Base-by-base conservation (phyloP, 2,113 vertebrate species). In the Larimichthys crocea region DNA sequence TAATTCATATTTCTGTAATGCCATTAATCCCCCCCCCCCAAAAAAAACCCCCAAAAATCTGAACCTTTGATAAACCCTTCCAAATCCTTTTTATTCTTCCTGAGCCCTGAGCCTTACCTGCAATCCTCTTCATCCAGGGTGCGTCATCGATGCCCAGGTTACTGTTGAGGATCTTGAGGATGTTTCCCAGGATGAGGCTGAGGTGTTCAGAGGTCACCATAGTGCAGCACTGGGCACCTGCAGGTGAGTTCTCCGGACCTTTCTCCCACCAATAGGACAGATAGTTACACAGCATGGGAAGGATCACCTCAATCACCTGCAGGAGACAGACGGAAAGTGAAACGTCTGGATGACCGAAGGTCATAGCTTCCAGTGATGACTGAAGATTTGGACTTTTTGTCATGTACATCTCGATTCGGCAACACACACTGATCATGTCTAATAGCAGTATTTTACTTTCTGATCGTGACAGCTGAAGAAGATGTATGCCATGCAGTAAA, bases 41-140 rank as follows among this genome's bases (percentile, higher is more conserved):
- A n/a, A 10, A 56, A 24, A 31, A 19, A 46, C 55, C 31, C 20
- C n/a, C 10, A 11, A 55, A 55, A n/a, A n/a, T n/a, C n/a, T 15
- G 22, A 31, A 8, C 5, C 3, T 17, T 22, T 3, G 0, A 3
- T 1, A 61, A 79, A 65, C 2, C 9, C 5, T 40, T 17, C 56
- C 4, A 66, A 40, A 61, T 63, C 16, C 26, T 19, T 40, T 59
- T 29, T 20, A 17, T 35, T 26, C 7, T 57, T 62, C 20, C 16
- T 16, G 29, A 3, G n/a, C 10, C 5, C 20, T 50, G 57, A 35
- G 22, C 7, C 7, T 63, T 48, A 98, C 98, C 97, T 94, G 98
- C 98, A 16, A 99, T 97, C 90, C 97, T 97, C 91, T 99, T 99
- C 98, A 99, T 99, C 98, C 98, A 99, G 22, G 97, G 97, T 15